Evolutionary conservation across 2,797 vertebrate species (phyloP).

Genomic region (Semotilus atromaculatus): DNA sequence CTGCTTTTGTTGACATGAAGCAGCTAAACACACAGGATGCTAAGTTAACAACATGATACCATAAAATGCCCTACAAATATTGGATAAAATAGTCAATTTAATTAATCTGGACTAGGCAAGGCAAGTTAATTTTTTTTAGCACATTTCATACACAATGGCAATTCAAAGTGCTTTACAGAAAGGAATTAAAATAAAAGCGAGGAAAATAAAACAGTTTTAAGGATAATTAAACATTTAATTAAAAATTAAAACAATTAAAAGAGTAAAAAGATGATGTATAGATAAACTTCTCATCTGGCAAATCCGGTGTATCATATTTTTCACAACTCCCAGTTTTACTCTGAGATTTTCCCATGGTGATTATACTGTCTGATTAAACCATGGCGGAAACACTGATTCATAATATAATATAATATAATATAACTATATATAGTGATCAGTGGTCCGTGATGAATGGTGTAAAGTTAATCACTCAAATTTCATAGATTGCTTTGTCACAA

Average conservation of each 20-base stretch:
- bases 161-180: no score
- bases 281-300: no score
- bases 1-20: background rate
- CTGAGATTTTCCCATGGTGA: no score
- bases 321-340: no score
- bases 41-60: background rate
- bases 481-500: background rate
- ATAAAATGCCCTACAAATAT: background rate
- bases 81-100: background rate
- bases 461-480: background rate
- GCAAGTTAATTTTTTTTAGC: no score
- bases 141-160: no score
- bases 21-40: background rate
- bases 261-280: no score
- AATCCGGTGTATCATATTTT: no score
- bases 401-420: background rate
- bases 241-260: no score
- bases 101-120: background rate
- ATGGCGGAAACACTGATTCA: background rate
- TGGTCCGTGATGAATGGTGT: background rate
- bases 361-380: background rate
- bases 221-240: no score
- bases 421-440: background rate
- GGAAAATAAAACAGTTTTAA: no score
- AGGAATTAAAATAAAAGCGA: no score